Percentiles rank a stretch among this genome's conserved stretches.
These are phyloP conservation scores for Notarius quadriscutis DNA, from an alignment of 2,113 vertebrate genomes.

Conservation along the genomic window DNA sequence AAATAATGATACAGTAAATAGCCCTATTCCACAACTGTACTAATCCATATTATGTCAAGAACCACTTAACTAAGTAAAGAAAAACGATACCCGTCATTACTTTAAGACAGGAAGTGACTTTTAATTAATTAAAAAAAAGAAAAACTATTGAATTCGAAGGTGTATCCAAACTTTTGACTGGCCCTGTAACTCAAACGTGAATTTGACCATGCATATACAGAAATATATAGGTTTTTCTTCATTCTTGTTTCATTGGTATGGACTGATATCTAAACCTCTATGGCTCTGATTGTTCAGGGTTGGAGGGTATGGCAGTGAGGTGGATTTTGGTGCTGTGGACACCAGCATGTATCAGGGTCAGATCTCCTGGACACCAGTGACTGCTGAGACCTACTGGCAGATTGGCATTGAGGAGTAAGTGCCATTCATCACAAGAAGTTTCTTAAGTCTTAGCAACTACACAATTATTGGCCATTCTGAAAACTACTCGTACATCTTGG, in stretches of 20 bases:
- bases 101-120: too few species aligned
- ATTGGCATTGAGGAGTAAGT: slow-evolving; percentile 62
- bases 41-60: too few species aligned
- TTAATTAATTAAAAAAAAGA: too few species aligned
- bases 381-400: slow-evolving; percentile 63
- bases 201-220: not conserved
- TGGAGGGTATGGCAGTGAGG: slow-evolving; percentile 59
- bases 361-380: slow-evolving; percentile 66
- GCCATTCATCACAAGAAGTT: not conserved
- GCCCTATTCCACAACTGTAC: too few species aligned
- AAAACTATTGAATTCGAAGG: too few species aligned
- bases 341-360: slow-evolving; percentile 54
- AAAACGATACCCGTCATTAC: too few species aligned
- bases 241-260: not conserved
- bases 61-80: too few species aligned
- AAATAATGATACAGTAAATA: too few species aligned
- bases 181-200: not conserved
- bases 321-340: slow-evolving; percentile 62
- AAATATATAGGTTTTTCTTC: not conserved
- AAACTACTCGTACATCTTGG: not conserved
- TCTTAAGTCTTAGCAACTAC: not conserved
- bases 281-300: slow-evolving; percentile 13
- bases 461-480: not conserved
- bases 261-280: not conserved
- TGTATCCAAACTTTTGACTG: too few species aligned